Conservation (phyloP, 2,113 vertebrate genomes). For the Menura novaehollandiae region DNA sequence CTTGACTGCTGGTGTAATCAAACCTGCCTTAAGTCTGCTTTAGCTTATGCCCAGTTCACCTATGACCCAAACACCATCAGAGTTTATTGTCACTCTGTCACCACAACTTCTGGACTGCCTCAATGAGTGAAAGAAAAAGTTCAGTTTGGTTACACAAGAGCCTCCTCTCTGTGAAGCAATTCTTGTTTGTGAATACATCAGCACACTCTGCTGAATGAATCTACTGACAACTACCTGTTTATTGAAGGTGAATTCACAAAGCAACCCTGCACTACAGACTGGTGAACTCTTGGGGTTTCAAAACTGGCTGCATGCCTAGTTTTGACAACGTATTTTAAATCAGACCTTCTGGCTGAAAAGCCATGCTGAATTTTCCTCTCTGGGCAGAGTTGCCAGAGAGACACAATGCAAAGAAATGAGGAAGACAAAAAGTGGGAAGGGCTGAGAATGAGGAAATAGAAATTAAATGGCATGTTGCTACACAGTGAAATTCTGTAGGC, state of each 20-base stretch:
- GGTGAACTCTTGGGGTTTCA: background rate
- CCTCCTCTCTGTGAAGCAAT: background rate
- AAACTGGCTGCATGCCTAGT: background rate
- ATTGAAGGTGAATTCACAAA: background rate
- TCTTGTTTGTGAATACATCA: background rate
- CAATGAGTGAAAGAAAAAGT: background rate
- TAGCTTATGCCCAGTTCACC: background rate
- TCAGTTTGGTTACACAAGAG: background rate
- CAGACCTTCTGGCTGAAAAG: background rate
- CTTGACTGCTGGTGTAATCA: background rate
- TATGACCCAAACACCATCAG: background rate
- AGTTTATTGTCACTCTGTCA: background rate
- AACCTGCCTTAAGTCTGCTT: background rate
- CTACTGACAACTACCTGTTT: background rate
- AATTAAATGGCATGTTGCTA: background rate
- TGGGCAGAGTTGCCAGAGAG: background rate
- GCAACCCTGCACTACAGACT: background rate
- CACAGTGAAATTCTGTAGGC: background rate
- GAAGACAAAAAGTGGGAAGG: background rate
- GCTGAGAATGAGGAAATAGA: background rate
- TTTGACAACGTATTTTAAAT: background rate
- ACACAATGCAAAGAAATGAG: background rate
- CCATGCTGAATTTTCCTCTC: background rate
- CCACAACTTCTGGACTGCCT: background rate
- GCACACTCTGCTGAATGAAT: background rate